Base-by-base conservation (phyloP, 2,113 vertebrate species). In the Pseudorectes ferrugineus region DNA sequence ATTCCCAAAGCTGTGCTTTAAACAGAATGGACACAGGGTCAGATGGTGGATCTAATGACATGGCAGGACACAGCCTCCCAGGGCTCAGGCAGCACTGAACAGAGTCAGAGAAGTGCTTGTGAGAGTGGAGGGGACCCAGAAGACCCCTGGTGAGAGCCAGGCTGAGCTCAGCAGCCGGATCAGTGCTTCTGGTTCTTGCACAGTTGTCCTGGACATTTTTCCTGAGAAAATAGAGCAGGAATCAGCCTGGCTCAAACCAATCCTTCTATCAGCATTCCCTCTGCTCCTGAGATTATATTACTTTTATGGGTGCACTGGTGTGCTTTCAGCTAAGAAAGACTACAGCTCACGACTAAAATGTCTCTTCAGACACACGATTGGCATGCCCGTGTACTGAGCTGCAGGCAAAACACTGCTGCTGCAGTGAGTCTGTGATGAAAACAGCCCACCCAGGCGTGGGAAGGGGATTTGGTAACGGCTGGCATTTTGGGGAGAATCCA, bases 11-110 rank as follows among this genome's bases (percentile, higher is more conserved):
- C 59, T 51, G 46, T 66, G 58, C 85, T 85, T 65, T 43, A 14
- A 74, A 5, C 61, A 78, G 57, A 38, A 22, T 5, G 70, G 52
- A 40, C 36, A 19, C 10, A 6, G 5, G 65, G 49, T n/a, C 33
- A 61, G n/a, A 3, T 18, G 57, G 43, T 63, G 48, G 35, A 23
- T 76, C 28, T 72, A 21, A 29, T 38, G n/a, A 6, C 14, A 36
- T 0, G 1, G n/a, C 58, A 55, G 67, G 55, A 46, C 0, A 0
- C 63, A 55, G 49, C 28, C 22, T 40, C 24, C 11, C 4, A 8
- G 57, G 26, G 55, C n/a, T 57, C 1, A 7, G 17, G 52, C 3
- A 3, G 51, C 57, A 18, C 71, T 52, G 45, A 83, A 36, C 51
- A 81, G 71, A 70, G 29, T 11, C 33, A 63, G 19, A 26, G 75